These are phyloP conservation scores for Pristiophorus japonicus DNA, from an alignment of 2,113 vertebrate genomes.

Conservation along the genomic window DNA sequence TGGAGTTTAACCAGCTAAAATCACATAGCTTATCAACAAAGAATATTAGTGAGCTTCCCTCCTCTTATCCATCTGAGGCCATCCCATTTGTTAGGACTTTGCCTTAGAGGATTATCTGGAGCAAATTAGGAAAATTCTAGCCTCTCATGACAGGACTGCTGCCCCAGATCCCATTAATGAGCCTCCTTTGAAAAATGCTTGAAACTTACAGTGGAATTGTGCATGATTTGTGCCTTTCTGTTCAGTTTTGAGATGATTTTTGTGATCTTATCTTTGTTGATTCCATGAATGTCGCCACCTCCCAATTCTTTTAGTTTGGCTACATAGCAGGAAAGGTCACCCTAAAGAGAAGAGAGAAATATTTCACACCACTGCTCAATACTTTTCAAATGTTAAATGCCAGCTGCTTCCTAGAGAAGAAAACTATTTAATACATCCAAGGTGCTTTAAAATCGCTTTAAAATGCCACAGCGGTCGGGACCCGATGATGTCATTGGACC, in stretches of 20 bases:
- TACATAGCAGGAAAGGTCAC: slow-evolving; percentile 10
- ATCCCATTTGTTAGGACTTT: background rate
- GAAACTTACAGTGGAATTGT: background rate
- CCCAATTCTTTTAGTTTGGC: background rate
- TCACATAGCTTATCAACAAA: background rate
- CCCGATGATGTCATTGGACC: background rate
- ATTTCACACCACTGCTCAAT: background rate
- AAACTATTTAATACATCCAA: background rate
- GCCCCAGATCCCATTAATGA: background rate
- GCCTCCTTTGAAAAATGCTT: background rate
- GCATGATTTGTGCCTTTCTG: background rate
- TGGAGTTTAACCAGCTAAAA: background rate
- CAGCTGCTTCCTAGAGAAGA: background rate
- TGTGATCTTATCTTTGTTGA: too few relatives aligned
- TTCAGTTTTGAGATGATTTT: background rate
- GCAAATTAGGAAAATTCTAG: background rate
- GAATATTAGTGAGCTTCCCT: background rate
- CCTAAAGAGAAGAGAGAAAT: background rate
- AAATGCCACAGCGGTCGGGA: background rate
- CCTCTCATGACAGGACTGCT: background rate
- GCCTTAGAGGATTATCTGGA: background rate
- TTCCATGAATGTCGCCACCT: fast-evolving
- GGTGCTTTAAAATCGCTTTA: background rate
- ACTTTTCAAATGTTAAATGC: background rate
- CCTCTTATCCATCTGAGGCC: background rate